Evolutionary conservation across 1,140 invertebrate genomes (phyloP), one percentile per base, ranked within the genome.

Genomic region (Ectropis grisescens): DNA sequence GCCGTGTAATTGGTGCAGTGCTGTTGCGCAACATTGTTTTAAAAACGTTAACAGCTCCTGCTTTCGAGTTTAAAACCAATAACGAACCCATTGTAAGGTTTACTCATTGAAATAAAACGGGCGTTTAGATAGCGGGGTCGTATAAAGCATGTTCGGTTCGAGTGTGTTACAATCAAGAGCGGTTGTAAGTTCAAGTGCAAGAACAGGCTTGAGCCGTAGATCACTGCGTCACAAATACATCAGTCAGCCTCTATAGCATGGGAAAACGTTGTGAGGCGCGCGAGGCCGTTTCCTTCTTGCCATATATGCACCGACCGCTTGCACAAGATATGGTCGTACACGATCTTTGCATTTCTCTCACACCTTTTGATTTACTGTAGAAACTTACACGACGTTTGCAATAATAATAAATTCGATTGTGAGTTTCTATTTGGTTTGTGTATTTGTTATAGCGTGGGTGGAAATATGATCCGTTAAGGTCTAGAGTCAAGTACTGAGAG

Each of bases 181-280:
- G 19, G 33, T 29, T 25, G 19, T 37, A 16, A 64, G 60, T 66
- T 74, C 55, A 72, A 68, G 67, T 57, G 54, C 53, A 65, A 65
- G 61, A 71, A 67, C 58, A 54, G 42, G 50, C 37, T 38, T 33
- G n/a, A n/a, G 29, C 33, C 36, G 45, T 58, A 58, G 32, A 59
- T 58, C 52, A 58, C 46, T n/a, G n/a, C n/a, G 41, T 39, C 41
- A 55, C 52, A 61, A 60, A 68, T 71, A 58, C 52, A 65, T 69
- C 60, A 58, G 38, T 50, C 47, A 55, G 47, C 34, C 43, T 58
- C 41, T 56, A 42, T 39, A 41, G 57, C 56, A 74, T 76, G 71
- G 69, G 71, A 80, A 79, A 71, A 59, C 50, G 34, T 50, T 57
- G n/a, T n/a, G 41, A 32, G 35, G 13, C 31, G 41, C 47, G 38